phyloP scores from a whole-genome alignment of 2,113 vertebrate genomes.

The Alosa alosa region DNA sequence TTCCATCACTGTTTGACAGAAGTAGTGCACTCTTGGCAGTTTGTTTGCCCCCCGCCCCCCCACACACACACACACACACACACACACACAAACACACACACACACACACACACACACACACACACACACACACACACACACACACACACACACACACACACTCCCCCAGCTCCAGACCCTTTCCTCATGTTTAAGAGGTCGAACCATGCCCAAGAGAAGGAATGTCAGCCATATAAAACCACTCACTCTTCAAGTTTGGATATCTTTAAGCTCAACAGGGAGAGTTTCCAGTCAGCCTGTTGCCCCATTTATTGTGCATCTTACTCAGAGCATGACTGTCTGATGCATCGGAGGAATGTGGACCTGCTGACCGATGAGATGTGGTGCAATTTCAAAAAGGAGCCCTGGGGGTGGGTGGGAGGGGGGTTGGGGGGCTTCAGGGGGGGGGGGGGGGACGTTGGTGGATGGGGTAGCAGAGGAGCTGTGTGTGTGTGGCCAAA shows the following conservation, averaged over 20 bases:
- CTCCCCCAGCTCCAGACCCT: not conserved
- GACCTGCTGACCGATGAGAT: not conserved
- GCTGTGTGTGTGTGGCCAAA: not conserved
- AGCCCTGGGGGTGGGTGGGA: not conserved
- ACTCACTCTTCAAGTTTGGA: not conserved
- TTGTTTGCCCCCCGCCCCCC: not conserved
- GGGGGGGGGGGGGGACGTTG: not conserved
- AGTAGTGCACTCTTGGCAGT: not conserved
- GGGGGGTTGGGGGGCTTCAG: not conserved
- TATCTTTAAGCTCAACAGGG: not conserved
- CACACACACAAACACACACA: too few species aligned
- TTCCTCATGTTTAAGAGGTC: not conserved
- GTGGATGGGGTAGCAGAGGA: not conserved
- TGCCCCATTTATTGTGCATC: not conserved
- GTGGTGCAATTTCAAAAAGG: not conserved
- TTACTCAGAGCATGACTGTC: not conserved
- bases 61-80: too few species aligned
- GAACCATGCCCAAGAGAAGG: too few species aligned
- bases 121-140: not conserved
- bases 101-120: not conserved
- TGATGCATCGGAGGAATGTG: not conserved
- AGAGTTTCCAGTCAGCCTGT: not conserved
- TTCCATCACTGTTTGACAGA: not conserved
- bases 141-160: not conserved
- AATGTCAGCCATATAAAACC: not conserved